Evolutionary conservation across 2,888 invertebrate genomes (phyloP).

Genomic region (Entomobrya proxima): DNA sequence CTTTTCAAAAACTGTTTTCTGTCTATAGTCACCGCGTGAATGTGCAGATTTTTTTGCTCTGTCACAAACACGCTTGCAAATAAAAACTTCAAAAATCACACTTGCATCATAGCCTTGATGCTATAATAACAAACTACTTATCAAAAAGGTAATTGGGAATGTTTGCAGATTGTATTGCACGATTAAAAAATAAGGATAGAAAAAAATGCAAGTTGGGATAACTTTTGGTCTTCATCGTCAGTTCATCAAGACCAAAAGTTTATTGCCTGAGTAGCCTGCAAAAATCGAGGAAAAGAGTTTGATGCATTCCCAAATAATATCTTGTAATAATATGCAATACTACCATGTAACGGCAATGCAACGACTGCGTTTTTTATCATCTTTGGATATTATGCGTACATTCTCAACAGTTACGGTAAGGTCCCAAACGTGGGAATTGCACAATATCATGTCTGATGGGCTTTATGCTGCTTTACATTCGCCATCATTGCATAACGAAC

Average conservation of each 20-base stretch:
- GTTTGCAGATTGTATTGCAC: neutral
- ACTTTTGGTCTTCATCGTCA: neutral
- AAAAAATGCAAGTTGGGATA: neutral
- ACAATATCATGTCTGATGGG: conserved; percentile 26
- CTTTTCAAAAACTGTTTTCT: neutral
- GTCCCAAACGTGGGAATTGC: conserved; percentile 54
- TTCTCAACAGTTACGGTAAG: neutral
- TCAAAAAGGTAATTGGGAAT: neutral
- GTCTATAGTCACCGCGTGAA: neutral
- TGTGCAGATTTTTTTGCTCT: conserved; percentile 26
- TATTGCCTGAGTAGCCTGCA: neutral
- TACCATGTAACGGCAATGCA: conserved; percentile 8
- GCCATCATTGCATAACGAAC: neutral
- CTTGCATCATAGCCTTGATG: neutral
- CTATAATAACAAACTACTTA: neutral
- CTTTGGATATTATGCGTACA: no score
- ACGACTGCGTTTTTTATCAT: neutral
- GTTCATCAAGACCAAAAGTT: conserved; percentile 6
- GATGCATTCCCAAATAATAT: neutral
- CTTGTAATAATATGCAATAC: neutral
- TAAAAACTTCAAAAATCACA: neutral
- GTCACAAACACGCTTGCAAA: neutral
- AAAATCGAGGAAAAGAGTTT: conserved; percentile 25
- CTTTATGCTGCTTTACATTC: neutral
- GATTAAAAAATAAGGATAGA: neutral